Evolutionary conservation across 2,888 invertebrate species (phyloP).

Genomic region (Caprella mutica): DNA sequence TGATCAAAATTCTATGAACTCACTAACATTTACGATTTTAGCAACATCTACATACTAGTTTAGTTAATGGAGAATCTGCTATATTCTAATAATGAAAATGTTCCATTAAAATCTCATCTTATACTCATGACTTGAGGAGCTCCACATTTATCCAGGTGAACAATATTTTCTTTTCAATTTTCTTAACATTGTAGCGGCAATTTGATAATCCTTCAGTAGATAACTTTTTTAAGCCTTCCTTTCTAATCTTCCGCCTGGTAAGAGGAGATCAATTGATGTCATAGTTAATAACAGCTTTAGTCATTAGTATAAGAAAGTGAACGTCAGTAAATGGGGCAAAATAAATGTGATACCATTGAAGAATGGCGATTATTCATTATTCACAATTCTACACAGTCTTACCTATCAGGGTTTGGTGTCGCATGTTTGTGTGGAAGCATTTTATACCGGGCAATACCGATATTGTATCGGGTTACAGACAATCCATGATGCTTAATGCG

Average conservation of each 20-base stretch:
- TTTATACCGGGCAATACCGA: conserved; percentile 83
- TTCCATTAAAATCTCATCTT: too few species aligned
- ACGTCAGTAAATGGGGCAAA: too few species aligned
- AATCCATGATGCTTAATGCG: conserved; percentile 50
- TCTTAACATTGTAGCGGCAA: conserved; percentile 61
- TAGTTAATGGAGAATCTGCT: too few species aligned
- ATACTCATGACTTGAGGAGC: conserved; percentile 52
- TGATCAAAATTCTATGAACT: too few species aligned
- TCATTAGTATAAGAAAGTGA: too few species aligned
- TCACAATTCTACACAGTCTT: conserved; percentile 35
- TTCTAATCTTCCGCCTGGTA: conserved; percentile 69
- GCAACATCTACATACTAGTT: too few species aligned
- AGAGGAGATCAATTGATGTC: conserved; percentile 31
- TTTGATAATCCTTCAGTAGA: conserved; percentile 76
- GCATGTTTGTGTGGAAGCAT: conserved; percentile 89
- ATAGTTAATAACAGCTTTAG: too few species aligned
- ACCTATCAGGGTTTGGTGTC: conserved; percentile 81
- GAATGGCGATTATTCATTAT: too few species aligned
- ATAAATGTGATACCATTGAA: too few species aligned
- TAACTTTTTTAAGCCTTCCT: conserved; percentile 69
- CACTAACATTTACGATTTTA: too few species aligned
- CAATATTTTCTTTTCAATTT: conserved; percentile 55
- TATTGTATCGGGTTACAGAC: conserved; percentile 83
- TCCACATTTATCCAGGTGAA: conserved; percentile 75
- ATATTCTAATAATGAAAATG: too few species aligned